Evolutionary conservation across 2,113 vertebrate genomes (phyloP), one percentile per base, ranked within the genome.

Genomic region (Sigmodon hispidus): DNA sequence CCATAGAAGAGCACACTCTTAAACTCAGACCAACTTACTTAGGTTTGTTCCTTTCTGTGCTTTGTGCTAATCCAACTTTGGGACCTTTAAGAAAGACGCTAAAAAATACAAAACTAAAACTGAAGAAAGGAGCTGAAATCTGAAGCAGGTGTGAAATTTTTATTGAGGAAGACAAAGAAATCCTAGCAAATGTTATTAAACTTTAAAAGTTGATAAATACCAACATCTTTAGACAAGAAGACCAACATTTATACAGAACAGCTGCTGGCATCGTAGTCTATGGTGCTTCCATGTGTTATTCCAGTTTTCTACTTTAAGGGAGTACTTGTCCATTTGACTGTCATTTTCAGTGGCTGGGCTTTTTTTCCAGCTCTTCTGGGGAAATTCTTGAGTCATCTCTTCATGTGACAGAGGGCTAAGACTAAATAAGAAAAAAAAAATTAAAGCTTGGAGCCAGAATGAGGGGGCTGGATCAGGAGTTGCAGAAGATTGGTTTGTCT

Each of bases 1-100:
- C 7, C 26, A 69, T 7, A 93, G 57, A 13, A 52, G 86, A 75
- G 12, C 57, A 19, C 19, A 10, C 15, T 7, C 90, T 90, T 96
- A 45, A 93, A 94, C 75, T 70, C 10, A 77, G 31, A 80, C 1
- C 93, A 65, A 57, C 8, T 45, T 81, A 57, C 8, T 45, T 81
- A 43, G 4, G 4, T 92, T 95, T 91, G 24, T 89, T 94, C 48
- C 45, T 87, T 22, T 4, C 34, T 61, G 24, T 96, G 45, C 8
- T 3, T 9, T 55, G 76, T 59, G 31, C 8, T 48, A 70, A 50
- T 86, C 3, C 10, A 59, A 59, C 34, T 24, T 86, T 81, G 83
- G 57, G 84, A 86, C 45, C 6, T n/a, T 55, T 76, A 84, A 95
- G 86, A 84, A 93, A 87, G 93, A 13, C 63, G 55, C 55, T 55